These are phyloP conservation scores for Netelia virgata DNA, from an alignment of 2,888 invertebrate species.

Conservation along the genomic window DNA sequence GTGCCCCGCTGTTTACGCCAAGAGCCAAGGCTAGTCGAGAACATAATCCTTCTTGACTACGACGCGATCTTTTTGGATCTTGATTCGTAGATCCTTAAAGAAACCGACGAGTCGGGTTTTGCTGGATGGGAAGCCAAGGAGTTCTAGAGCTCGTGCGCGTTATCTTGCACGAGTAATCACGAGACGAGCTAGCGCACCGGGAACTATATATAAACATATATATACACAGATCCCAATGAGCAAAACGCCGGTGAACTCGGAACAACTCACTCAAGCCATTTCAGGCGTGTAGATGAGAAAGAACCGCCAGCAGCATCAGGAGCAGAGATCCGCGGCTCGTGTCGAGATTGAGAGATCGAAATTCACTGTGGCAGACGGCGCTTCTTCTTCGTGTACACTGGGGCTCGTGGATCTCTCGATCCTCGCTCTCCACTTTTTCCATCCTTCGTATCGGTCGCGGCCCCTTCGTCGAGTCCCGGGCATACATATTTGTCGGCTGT, in stretches of 20 bases:
- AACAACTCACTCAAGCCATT: conserved; percentile 77
- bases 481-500: conserved; percentile 56
- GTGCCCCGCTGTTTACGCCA: no score
- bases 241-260: conserved; percentile 68
- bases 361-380: conserved; percentile 14
- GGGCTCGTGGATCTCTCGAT: conserved; percentile 29
- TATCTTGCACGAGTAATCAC: conserved; percentile 73
- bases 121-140: conserved; percentile 27
- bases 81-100: conserved; percentile 18
- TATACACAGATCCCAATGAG: conserved; percentile 22
- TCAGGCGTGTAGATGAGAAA: conserved; percentile 51
- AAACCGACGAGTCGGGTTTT: conserved; percentile 19
- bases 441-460: conserved; percentile 44
- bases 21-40: neutral
- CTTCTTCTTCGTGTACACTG: neutral
- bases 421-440: conserved; percentile 48
- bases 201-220: neutral
- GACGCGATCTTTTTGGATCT: conserved; percentile 14
- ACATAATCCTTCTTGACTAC: conserved; percentile 14
- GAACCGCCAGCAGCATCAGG: conserved; percentile 41
- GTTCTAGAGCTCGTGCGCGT: conserved; percentile 72
- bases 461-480: conserved; percentile 57
- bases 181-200: conserved; percentile 29
- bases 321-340: conserved; percentile 67
- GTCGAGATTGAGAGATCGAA: conserved; percentile 45